These are phyloP conservation scores for Dipus sagitta DNA, from an alignment of 2,797 vertebrate species.

Conservation along the genomic window DNA sequence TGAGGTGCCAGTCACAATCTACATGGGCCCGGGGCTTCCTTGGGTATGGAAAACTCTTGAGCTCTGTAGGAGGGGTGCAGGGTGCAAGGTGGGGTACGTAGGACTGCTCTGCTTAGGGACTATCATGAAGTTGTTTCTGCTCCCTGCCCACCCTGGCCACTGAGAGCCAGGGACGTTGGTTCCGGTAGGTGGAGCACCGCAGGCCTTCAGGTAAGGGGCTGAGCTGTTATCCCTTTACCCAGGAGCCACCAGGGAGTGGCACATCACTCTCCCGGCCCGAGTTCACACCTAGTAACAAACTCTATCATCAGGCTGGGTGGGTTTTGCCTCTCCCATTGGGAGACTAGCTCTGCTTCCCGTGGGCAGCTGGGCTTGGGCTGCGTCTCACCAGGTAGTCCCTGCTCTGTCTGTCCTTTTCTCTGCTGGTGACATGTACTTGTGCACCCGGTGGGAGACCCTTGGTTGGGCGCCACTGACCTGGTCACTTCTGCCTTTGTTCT, in stretches of 20 bases:
- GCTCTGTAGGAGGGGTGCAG: not conserved
- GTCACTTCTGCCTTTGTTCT: not conserved
- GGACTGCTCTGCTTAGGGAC: not conserved
- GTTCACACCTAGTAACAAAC: accelerated
- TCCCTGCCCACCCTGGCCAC: not conserved
- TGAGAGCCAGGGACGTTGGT: not conserved
- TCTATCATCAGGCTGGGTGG: not conserved
- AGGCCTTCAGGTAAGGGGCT: not conserved
- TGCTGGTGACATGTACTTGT: not conserved
- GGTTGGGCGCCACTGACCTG: not conserved
- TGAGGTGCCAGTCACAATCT: not conserved
- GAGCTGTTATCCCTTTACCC: not conserved
- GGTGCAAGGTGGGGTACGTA: too few species aligned
- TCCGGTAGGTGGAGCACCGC: not conserved
- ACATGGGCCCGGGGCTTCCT: not conserved
- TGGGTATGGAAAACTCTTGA: not conserved
- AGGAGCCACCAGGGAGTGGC: not conserved
- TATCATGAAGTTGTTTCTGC: not conserved
- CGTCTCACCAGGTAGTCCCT: not conserved
- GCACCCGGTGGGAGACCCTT: not conserved
- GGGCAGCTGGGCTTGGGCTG: not conserved
- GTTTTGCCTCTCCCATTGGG: too few species aligned
- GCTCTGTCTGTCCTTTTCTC: too few species aligned
- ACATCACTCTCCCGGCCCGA: not conserved
- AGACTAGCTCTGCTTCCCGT: not conserved